A percentile compares a stretch with the other conserved stretches of the same genome.
Evolutionary conservation across 2,888 invertebrate genomes (phyloP).

Genomic region (Caenorhabditis afra): DNA sequence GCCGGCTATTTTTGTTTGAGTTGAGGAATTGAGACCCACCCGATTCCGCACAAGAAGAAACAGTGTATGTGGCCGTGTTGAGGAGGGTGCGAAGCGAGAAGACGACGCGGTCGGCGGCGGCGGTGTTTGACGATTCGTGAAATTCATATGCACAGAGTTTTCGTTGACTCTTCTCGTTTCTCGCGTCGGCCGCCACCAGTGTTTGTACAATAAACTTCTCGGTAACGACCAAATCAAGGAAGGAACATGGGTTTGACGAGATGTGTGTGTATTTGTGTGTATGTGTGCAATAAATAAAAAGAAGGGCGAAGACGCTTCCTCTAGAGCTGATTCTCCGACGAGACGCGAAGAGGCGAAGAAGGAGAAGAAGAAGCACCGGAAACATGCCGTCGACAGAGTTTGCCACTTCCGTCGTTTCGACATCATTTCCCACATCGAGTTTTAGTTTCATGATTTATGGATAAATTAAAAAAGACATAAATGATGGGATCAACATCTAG

Average conservation of each 20-base stretch:
- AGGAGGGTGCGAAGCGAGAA: slow-evolving; percentile 37
- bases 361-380: slow-evolving; percentile 20
- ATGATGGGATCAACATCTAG: slow-evolving; percentile 45
- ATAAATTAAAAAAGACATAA: slow-evolving; percentile 43
- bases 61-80: slow-evolving; percentile 36
- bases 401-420: slow-evolving; percentile 24
- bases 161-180: slow-evolving; percentile 55
- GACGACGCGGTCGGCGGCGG: slow-evolving; percentile 19
- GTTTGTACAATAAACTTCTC: slow-evolving; percentile 57
- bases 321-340: not conserved
- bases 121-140: slow-evolving; percentile 61
- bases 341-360: not conserved
- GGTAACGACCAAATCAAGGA: slow-evolving; percentile 58
- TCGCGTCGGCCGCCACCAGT: slow-evolving; percentile 18
- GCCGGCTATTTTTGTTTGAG: slow-evolving; percentile 59
- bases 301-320: not conserved
- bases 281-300: slow-evolving; percentile 38
- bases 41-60: slow-evolving; percentile 38
- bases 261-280: slow-evolving; percentile 7
- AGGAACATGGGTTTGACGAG: slow-evolving; percentile 45
- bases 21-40: slow-evolving; percentile 53
- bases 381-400: slow-evolving; percentile 8
- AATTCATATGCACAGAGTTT: slow-evolving; percentile 59
- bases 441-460: slow-evolving; percentile 37
- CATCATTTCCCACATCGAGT: not conserved